These are phyloP conservation scores for Pseudopleuronectes americanus DNA, from an alignment of 2,797 vertebrate species.

Conservation along the genomic window DNA sequence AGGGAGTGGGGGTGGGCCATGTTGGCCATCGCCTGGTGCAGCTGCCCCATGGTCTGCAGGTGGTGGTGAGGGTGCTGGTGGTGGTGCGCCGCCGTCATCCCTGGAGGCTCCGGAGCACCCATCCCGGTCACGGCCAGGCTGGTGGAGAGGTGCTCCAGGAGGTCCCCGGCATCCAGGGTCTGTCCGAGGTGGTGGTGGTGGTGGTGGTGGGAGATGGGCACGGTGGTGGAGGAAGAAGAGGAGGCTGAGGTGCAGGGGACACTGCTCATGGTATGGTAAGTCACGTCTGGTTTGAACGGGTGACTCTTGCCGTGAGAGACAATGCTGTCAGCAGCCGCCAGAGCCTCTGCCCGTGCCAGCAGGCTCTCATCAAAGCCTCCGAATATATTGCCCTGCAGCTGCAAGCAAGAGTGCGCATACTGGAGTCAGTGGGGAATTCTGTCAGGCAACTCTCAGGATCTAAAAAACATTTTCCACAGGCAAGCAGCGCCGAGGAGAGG, in stretches of 20 bases:
- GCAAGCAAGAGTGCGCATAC: slow-evolving; percentile 89
- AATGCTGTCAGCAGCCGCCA: slow-evolving; percentile 93
- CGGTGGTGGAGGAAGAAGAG: slow-evolving; percentile 84
- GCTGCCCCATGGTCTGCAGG: slow-evolving; percentile 90
- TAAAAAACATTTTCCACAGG: slow-evolving; percentile 89
- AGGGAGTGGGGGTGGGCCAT: slow-evolving; percentile 87
- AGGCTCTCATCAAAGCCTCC: slow-evolving; percentile 97
- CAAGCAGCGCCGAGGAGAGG: slow-evolving; percentile 82
- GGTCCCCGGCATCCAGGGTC: slow-evolving; percentile 90
- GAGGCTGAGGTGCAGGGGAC: slow-evolving; percentile 89
- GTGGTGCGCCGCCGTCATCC: slow-evolving; percentile 84
- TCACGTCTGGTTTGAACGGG: slow-evolving; percentile 93
- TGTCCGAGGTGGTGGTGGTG: slow-evolving; percentile 85
- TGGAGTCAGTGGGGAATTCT: slow-evolving; percentile 95
- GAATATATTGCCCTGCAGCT: slow-evolving; percentile 99
- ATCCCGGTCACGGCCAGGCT: slow-evolving; percentile 87
- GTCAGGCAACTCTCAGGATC: slow-evolving; percentile 91
- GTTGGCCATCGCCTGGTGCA: slow-evolving; percentile 90
- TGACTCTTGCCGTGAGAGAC: slow-evolving; percentile 93
- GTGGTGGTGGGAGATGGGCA: slow-evolving; percentile 86
- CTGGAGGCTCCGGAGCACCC: slow-evolving; percentile 85
- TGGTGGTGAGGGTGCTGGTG: slow-evolving; percentile 90
- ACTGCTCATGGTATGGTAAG: slow-evolving; percentile 96
- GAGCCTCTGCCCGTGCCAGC: slow-evolving; percentile 96
- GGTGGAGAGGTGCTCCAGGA: slow-evolving; percentile 92